Conservation (phyloP, 2,113 vertebrate genomes). For the Cariama cristata region DNA sequence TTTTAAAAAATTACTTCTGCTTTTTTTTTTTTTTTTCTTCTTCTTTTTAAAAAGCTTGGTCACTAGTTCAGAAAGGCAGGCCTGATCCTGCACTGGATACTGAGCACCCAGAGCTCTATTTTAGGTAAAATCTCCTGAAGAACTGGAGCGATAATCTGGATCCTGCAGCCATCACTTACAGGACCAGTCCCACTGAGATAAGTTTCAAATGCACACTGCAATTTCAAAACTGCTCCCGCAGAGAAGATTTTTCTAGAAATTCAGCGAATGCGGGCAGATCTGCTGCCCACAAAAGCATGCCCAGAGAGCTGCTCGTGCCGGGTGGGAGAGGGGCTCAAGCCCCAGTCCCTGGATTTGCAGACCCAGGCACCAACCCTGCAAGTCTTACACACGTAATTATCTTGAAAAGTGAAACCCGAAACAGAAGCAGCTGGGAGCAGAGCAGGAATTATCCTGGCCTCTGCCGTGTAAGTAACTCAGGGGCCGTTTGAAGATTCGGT, state of each 20-base stretch:
- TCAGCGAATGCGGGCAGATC: neutral
- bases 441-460: neutral
- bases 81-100: neutral
- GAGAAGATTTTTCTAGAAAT: neutral
- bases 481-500: neutral
- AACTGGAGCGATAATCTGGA: neutral
- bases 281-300: accelerated
- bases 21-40: neutral
- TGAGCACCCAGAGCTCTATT: neutral
- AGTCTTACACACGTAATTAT: accelerated
- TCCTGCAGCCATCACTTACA: neutral
- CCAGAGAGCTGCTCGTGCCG: accelerated
- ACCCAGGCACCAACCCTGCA: neutral
- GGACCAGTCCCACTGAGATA: neutral
- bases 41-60: neutral
- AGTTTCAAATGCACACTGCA: too few species aligned
- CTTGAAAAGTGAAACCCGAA: neutral
- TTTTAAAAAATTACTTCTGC: neutral
- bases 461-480: neutral
- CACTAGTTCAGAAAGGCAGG: neutral
- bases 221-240: neutral
- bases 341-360: neutral
- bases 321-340: neutral
- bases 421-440: neutral
- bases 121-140: neutral